These are phyloP conservation scores for Parapsyche elsis DNA, from an alignment of 1,140 invertebrate genomes.

Conservation along the genomic window DNA sequence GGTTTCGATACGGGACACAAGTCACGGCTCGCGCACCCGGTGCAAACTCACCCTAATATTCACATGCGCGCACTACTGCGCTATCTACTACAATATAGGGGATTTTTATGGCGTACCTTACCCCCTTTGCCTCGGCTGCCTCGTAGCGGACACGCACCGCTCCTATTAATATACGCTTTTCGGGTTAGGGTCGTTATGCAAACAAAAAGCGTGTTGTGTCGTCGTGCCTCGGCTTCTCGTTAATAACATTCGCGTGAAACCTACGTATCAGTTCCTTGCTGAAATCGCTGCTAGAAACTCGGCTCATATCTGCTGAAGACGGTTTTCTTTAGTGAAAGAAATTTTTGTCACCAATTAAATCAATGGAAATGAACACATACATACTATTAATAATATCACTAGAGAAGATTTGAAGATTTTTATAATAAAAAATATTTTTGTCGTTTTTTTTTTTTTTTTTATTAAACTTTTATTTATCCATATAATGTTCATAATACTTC, in stretches of 20 bases:
- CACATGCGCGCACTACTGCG: neutral
- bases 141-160: slow-evolving; percentile 5
- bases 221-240: neutral
- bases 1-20: slow-evolving; percentile 49
- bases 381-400: too few species aligned
- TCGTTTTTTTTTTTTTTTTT: too few species aligned
- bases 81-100: neutral
- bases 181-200: neutral
- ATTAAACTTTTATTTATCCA: too few species aligned
- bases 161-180: slow-evolving; percentile 9
- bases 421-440: too few species aligned
- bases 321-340: too few species aligned
- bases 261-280: neutral
- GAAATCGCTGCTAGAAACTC: neutral
- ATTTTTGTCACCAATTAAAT: too few species aligned
- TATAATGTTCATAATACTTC: too few species aligned
- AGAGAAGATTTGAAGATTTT: too few species aligned
- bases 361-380: too few species aligned
- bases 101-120: neutral
- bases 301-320: too few species aligned
- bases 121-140: neutral
- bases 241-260: slow-evolving; percentile 9
- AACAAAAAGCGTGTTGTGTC: slow-evolving; percentile 17
- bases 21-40: slow-evolving; percentile 45
- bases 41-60: slow-evolving; percentile 31